Evolutionary conservation across 2,113 vertebrate species (phyloP).

Genomic region (human): GRCh38 chr11:15821001-15821500

Average conservation of each 20-base stretch:
- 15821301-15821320: not conserved
- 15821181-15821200: slow-evolving; percentile 68
- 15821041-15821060: not conserved
- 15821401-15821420: not conserved
- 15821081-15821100: not conserved
- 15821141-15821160: not conserved
- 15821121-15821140: not conserved
- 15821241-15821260: slow-evolving; percentile 28
- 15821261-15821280: not conserved
- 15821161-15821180: slow-evolving; percentile 70
- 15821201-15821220: slow-evolving; percentile 64
- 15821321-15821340: not conserved
- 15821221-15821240: slow-evolving; percentile 74
- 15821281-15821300: not conserved
- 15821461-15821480: not conserved
- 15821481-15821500: not conserved
- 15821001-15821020: not conserved
- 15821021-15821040: not conserved
- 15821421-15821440: not conserved
- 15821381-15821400: not conserved
- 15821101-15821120: not conserved
- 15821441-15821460: not conserved
- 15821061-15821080: not conserved
- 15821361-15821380: not conserved
- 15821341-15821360: not conserved